Conservation (phyloP, 92 coral and sea anemone genomes). For the Blastomussa wellsi region DNA sequence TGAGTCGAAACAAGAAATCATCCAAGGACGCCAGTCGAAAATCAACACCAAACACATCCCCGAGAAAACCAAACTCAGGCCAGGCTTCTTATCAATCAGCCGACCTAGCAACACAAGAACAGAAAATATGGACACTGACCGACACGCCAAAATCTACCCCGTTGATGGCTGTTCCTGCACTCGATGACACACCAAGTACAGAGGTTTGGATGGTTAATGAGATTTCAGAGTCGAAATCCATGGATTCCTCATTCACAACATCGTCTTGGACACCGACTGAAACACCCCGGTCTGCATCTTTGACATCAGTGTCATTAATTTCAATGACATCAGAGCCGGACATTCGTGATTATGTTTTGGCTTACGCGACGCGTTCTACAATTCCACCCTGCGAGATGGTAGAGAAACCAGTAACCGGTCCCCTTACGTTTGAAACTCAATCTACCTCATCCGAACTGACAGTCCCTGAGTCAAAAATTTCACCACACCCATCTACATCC, state of each 20-base stretch:
- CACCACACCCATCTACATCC: background rate
- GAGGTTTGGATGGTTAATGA: background rate
- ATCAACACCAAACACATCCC: background rate
- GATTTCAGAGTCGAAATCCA: background rate
- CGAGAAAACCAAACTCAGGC: background rate
- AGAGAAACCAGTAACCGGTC: background rate
- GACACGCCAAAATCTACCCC: conserved; percentile 9
- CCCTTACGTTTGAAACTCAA: background rate
- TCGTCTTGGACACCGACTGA: background rate
- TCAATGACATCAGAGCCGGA: background rate
- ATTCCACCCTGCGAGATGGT: background rate
- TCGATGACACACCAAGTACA: background rate
- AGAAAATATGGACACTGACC: background rate
- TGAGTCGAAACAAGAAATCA: background rate
- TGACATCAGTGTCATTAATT: background rate
- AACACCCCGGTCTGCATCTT: background rate
- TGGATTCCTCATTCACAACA: background rate
- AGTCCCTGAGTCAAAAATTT: background rate
- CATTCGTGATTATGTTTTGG: background rate
- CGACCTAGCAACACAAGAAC: background rate
- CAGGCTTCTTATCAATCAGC: background rate
- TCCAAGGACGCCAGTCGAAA: background rate
- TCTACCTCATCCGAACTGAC: background rate
- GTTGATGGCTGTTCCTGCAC: background rate
- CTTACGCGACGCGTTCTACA: background rate